Percentiles rank a stretch among this genome's conserved stretches.
These are phyloP conservation scores for Rhagologus leucostigma DNA, from an alignment of 2,113 vertebrate genomes.

Conservation along the genomic window DNA sequence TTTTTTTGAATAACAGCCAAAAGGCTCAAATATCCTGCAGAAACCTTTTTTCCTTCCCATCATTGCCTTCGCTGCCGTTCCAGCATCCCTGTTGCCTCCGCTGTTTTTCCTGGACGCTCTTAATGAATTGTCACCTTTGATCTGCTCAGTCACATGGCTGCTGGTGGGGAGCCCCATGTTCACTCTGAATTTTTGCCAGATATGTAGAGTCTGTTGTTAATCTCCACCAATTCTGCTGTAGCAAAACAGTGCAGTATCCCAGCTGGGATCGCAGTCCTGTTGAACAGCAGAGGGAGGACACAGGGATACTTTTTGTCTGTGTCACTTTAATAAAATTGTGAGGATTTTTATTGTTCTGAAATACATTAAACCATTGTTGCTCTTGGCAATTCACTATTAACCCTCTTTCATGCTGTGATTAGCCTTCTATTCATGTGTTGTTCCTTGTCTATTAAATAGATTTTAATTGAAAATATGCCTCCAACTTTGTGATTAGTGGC, in stretches of 20 bases:
- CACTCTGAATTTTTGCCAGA: neutral
- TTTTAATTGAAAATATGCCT: slow-evolving; percentile 50
- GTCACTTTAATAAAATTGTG: neutral
- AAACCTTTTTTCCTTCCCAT: neutral
- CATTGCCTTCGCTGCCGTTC: neutral
- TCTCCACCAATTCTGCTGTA: neutral
- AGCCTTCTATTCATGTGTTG: slow-evolving; percentile 35
- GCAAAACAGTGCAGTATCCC: neutral
- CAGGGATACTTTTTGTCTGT: neutral
- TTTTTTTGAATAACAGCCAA: neutral
- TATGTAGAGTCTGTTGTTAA: neutral
- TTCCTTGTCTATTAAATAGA: slow-evolving; percentile 40
- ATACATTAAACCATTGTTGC: slow-evolving; percentile 29
- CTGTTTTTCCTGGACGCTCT: neutral
- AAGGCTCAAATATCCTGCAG: neutral
- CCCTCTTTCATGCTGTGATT: slow-evolving; percentile 48
- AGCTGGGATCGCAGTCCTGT: neutral
- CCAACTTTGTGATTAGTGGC: slow-evolving; percentile 4
- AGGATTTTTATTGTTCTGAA: slow-evolving; percentile 20
- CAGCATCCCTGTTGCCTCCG: neutral
- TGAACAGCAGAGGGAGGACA: neutral
- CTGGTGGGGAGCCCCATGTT: neutral
- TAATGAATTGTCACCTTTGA: neutral
- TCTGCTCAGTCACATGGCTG: neutral
- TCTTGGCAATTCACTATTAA: slow-evolving; percentile 40